Conservation (phyloP, 2,888 invertebrate species). For the Polydrusus pterygomalis region DNA sequence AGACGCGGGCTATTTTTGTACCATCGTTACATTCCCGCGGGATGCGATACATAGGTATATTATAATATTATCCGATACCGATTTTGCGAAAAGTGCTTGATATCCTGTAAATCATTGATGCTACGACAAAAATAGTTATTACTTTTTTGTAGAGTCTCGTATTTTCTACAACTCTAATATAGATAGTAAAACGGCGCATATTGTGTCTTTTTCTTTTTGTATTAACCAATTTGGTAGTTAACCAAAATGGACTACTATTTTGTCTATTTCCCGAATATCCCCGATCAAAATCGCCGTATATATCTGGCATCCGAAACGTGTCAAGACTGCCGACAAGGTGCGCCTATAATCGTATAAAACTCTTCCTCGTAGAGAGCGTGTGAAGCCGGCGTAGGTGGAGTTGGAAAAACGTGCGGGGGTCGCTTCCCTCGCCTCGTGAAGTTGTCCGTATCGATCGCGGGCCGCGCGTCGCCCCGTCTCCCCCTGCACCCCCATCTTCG, state of each 20-base stretch:
- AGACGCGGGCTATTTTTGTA: constrained; percentile 38
- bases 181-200: no score
- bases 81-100: no score
- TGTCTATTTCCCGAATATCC: not conserved
- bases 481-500: constrained; percentile 25
- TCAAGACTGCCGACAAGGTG: constrained; percentile 47
- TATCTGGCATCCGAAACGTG: constrained; percentile 51
- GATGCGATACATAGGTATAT: not conserved
- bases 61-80: not conserved
- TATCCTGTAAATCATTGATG: no score
- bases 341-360: constrained; percentile 54
- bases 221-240: no score
- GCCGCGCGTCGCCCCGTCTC: not conserved
- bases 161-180: no score
- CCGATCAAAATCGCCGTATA: not conserved
- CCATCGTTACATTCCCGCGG: not conserved
- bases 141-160: no score
- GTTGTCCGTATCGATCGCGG: constrained; percentile 42
- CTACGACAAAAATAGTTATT: no score
- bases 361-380: constrained; percentile 57
- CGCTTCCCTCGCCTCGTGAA: constrained; percentile 61
- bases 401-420: constrained; percentile 56
- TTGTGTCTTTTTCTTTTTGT: no score
- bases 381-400: constrained; percentile 59
- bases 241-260: constrained; percentile 7